Conservation (phyloP, 2,888 invertebrate genomes). For the Monoplex corrugatus region DNA sequence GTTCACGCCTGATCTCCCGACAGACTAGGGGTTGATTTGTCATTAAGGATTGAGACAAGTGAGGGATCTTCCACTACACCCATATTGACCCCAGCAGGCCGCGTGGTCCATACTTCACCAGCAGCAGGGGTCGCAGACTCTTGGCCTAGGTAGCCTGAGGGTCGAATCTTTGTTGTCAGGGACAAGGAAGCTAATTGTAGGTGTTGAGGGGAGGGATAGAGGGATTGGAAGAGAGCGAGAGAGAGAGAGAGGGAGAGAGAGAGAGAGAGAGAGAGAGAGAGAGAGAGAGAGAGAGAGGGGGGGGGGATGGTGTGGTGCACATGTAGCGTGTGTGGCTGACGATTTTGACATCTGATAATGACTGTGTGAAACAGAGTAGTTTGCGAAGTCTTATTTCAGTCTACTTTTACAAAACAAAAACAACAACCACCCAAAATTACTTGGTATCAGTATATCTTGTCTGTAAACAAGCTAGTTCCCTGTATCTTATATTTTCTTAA, state of each 20-base stretch:
- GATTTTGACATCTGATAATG: no score
- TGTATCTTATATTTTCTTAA: no score
- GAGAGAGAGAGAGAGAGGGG: slow-evolving; percentile 6
- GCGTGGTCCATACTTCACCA: slow-evolving; percentile 12
- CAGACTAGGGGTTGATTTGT: neutral
- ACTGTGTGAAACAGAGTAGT: no score
- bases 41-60: slow-evolving; percentile 15
- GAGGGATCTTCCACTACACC: neutral
- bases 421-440: no score
- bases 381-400: no score
- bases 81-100: slow-evolving; percentile 4
- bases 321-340: neutral
- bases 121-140: slow-evolving; percentile 23
- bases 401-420: no score
- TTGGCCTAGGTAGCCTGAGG: slow-evolving; percentile 18
- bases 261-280: neutral
- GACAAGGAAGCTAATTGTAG: slow-evolving; percentile 33
- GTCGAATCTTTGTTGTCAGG: neutral
- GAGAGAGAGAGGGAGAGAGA: neutral
- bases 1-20: neutral
- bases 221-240: neutral
- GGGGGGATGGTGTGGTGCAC: neutral
- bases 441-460: no score
- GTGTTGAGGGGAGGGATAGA: neutral
- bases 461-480: no score